phyloP scores from a whole-genome alignment of 2,113 vertebrate species.

The Ageneiosus marmoratus region DNA sequence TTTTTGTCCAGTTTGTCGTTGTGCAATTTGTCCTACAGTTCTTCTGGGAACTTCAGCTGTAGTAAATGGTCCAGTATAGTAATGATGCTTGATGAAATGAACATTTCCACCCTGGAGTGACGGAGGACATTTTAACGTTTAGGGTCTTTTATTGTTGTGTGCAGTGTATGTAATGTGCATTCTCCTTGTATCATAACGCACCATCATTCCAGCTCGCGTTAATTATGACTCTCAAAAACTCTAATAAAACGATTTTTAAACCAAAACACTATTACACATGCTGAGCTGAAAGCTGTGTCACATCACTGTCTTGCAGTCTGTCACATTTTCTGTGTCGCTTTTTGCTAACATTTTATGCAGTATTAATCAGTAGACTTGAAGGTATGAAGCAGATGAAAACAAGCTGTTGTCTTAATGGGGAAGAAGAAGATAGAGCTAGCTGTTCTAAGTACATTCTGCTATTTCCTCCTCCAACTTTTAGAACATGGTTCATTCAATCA shows the following conservation, averaged over 20 bases:
- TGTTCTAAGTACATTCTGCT: neutral
- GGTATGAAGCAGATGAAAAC: conserved; percentile 25
- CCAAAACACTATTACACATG: neutral
- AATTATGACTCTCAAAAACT: conserved; percentile 52
- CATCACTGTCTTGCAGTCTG: neutral
- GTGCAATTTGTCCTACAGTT: neutral
- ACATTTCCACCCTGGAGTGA: conserved; percentile 27
- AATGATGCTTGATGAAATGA: conserved; percentile 20
- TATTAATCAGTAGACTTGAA: neutral
- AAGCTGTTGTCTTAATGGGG: conserved; percentile 33
- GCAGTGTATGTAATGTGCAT: conserved; percentile 39
- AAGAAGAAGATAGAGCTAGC: conserved; percentile 10
- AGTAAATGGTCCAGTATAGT: neutral
- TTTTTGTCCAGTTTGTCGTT: neutral
- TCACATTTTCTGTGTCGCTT: conserved; percentile 15
- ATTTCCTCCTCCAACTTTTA: conserved; percentile 2
- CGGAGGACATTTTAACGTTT: conserved; percentile 14
- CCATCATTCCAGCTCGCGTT: conserved; percentile 39
- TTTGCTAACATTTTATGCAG: neutral
- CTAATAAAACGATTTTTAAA: conserved; percentile 58
- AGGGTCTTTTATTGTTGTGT: conserved; percentile 32
- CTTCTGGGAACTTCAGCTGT: neutral
- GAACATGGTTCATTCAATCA: neutral
- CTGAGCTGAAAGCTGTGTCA: conserved; percentile 9
- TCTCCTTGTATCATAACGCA: conserved; percentile 42